Conservation (phyloP, 2,113 vertebrate genomes). For the Sapayoa aenigma region DNA sequence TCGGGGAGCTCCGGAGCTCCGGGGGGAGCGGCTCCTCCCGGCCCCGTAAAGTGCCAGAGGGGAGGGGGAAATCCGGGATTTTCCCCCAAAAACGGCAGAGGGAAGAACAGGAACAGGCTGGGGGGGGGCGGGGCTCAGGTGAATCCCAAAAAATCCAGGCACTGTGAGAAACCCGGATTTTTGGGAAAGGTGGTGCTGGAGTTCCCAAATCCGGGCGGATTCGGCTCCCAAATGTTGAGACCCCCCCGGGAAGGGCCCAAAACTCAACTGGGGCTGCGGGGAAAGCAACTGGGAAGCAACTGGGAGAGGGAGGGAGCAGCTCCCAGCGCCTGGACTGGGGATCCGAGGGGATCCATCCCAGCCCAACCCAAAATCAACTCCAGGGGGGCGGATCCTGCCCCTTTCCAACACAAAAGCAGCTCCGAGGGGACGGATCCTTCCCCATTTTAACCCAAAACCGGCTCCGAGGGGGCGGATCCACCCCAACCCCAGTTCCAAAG, state of each 20-base stretch:
- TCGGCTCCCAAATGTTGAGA: background rate
- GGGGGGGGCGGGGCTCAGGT: background rate
- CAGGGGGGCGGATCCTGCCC: rapidly evolving
- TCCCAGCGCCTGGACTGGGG: background rate
- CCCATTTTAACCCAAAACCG: background rate
- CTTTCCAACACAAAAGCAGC: rapidly evolving
- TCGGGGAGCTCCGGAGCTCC: background rate
- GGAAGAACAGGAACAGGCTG: too few species aligned
- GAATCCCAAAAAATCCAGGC: background rate
- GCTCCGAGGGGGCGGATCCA: background rate
- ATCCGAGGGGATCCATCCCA: background rate
- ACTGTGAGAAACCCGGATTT: background rate
- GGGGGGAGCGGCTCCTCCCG: too few species aligned
- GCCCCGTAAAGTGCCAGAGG: background rate
- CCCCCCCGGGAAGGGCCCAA: background rate
- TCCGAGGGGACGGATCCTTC: background rate
- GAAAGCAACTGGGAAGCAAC: background rate
- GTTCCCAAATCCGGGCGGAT: background rate
- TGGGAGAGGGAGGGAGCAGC: background rate
- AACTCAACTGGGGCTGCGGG: background rate
- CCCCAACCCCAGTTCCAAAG: background rate
- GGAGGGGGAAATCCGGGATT: background rate
- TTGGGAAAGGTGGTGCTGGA: too few species aligned
- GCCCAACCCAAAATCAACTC: background rate
- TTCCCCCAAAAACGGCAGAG: background rate